Percentiles rank a stretch among this genome's conserved stretches.
Evolutionary conservation across 2,113 vertebrate species (phyloP).

Genomic region (Lepus americanus): DNA sequence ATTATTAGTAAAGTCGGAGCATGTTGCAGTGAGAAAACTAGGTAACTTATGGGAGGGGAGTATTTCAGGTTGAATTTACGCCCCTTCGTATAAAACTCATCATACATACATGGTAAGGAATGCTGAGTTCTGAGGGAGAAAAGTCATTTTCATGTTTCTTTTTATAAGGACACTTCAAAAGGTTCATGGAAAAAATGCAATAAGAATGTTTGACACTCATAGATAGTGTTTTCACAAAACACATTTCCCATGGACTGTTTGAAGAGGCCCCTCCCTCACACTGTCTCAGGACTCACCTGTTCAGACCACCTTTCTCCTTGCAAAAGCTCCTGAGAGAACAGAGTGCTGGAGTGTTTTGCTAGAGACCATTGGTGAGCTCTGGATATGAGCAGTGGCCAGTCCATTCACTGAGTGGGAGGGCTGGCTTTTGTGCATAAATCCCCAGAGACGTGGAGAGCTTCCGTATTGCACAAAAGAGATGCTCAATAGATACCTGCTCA

Average conservation of each 20-base stretch:
- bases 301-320: background rate
- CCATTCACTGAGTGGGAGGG: background rate
- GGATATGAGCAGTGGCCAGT: background rate
- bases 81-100: background rate
- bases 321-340: background rate
- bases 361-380: background rate
- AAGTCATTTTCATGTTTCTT: background rate
- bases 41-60: constrained; percentile 79
- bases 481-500: background rate
- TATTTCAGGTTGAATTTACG: constrained; percentile 1
- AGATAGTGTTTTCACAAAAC: no score
- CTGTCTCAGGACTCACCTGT: background rate
- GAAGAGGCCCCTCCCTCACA: background rate
- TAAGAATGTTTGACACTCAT: no score
- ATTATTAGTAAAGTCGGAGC: constrained; percentile 70
- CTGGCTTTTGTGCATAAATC: background rate
- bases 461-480: background rate
- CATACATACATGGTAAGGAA: background rate
- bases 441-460: background rate
- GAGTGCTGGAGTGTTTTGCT: background rate
- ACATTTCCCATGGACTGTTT: no score
- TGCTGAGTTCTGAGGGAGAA: background rate
- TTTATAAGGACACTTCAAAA: background rate
- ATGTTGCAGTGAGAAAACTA: constrained; percentile 74
- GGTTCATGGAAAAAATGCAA: no score